Conservation (phyloP, 2,113 vertebrate species). For the Pachypanchax playfairii region DNA sequence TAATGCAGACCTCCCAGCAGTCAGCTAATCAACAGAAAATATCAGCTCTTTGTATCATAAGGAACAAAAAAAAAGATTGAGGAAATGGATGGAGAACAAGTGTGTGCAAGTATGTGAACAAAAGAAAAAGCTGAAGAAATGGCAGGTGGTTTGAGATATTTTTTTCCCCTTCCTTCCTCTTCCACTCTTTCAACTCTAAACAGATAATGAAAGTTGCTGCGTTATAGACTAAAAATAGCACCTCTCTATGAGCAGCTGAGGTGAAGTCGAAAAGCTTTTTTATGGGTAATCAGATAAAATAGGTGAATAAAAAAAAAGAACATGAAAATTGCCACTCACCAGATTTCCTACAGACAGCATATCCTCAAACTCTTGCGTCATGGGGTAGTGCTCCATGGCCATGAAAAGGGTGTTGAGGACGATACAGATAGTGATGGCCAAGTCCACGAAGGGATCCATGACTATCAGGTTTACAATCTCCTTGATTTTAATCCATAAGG, state of each 20-base stretch:
- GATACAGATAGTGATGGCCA: conserved; percentile 99
- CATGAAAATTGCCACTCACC: conserved; percentile 58
- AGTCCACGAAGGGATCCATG: conserved; percentile 98
- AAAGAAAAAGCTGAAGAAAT: conserved; percentile 28
- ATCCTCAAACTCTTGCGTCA: conserved; percentile 87
- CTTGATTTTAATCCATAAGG: conserved; percentile 92
- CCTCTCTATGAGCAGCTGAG: conserved; percentile 27
- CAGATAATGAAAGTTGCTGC: conserved; percentile 19
- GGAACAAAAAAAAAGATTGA: conserved; percentile 14
- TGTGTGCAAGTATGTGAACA: conserved; percentile 16
- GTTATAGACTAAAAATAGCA: conserved; percentile 58
- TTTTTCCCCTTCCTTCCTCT: background rate
- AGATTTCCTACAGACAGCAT: conserved; percentile 90
- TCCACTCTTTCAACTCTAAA: conserved; percentile 38
- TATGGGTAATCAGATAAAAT: conserved; percentile 11
- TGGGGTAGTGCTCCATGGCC: conserved; percentile 99
- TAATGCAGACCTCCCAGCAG: conserved; percentile 64
- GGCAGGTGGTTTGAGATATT: background rate
- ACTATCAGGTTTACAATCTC: conserved; percentile 94
- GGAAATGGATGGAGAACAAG: conserved; percentile 19
- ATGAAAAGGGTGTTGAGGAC: conserved; percentile 98
- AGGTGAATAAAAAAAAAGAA: background rate
- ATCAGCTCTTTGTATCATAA: conserved; percentile 34
- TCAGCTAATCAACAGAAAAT: conserved; percentile 49
- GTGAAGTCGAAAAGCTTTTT: conserved; percentile 24